Evolutionary conservation across 2,888 invertebrate species (phyloP).

Genomic region (Pandemis heparana): DNA sequence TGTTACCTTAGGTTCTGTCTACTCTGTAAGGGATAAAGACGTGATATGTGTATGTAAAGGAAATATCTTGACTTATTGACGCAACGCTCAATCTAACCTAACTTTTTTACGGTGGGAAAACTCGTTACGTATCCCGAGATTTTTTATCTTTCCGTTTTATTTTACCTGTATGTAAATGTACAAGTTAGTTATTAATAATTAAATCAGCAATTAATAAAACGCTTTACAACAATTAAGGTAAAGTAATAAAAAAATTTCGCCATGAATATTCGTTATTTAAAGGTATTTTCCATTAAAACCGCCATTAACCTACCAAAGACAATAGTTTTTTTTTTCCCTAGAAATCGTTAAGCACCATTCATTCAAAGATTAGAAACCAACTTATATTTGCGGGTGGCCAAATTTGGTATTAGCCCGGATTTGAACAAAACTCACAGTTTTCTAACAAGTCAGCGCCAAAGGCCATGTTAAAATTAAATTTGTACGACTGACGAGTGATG

Average conservation of each 20-base stretch:
- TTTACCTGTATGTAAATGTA: too few relatives aligned
- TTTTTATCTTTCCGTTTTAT: too few relatives aligned
- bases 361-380: not conserved
- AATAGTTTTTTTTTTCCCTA: conserved; percentile 3
- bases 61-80: too few relatives aligned
- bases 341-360: not conserved
- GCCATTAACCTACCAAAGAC: conserved; percentile 22
- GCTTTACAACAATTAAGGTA: too few relatives aligned
- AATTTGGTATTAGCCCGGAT: not conserved
- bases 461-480: conserved; percentile 6
- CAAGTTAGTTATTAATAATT: too few relatives aligned
- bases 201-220: not conserved
- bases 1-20: too few relatives aligned
- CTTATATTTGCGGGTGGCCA: not conserved
- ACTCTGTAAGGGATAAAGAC: too few relatives aligned
- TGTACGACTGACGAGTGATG: conserved; percentile 5
- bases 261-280: not conserved
- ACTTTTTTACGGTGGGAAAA: too few relatives aligned
- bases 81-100: too few relatives aligned
- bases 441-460: not conserved
- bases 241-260: not conserved
- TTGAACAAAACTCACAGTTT: not conserved
- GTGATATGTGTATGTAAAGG: too few relatives aligned
- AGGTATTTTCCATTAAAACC: not conserved
- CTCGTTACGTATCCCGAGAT: too few relatives aligned